These are phyloP conservation scores for Caretta caretta DNA, from an alignment of 2,113 vertebrate genomes.

Conservation along the genomic window DNA sequence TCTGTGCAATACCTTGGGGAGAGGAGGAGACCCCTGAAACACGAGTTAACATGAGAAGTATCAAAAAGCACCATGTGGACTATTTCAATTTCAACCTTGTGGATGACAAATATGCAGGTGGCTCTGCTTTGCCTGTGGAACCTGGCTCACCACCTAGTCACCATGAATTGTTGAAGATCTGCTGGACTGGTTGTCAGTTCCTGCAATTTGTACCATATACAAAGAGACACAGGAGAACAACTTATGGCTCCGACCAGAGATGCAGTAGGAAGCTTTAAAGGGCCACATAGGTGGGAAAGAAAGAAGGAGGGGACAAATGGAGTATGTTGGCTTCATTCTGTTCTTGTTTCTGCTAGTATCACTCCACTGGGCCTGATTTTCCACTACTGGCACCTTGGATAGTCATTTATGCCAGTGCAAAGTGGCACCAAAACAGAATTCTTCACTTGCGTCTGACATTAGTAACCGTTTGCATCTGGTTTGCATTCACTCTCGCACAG, in stretches of 20 bases:
- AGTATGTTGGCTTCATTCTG: neutral
- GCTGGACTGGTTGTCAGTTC: neutral
- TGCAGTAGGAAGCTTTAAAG: neutral
- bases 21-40: slow-evolving; percentile 13
- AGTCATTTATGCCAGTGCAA: neutral
- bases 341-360: neutral
- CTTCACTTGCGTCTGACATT: neutral
- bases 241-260: neutral
- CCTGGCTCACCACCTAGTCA: neutral
- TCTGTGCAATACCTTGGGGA: neutral
- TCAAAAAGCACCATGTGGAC: neutral
- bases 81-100: slow-evolving; percentile 10
- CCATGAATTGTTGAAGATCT: slow-evolving; percentile 23
- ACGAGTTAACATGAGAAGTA: neutral
- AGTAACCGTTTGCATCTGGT: neutral
- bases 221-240: slow-evolving; percentile 13
- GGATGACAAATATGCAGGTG: slow-evolving; percentile 8
- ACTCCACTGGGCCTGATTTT: neutral
- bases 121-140: neutral
- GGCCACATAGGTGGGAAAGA: neutral
- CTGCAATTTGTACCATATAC: neutral
- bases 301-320: fast-evolving
- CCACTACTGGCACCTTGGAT: neutral
- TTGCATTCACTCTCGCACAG: neutral
- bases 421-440: neutral